phyloP scores from a whole-genome alignment of 2,888 invertebrate genomes.

The Perizoma affinitatum region DNA sequence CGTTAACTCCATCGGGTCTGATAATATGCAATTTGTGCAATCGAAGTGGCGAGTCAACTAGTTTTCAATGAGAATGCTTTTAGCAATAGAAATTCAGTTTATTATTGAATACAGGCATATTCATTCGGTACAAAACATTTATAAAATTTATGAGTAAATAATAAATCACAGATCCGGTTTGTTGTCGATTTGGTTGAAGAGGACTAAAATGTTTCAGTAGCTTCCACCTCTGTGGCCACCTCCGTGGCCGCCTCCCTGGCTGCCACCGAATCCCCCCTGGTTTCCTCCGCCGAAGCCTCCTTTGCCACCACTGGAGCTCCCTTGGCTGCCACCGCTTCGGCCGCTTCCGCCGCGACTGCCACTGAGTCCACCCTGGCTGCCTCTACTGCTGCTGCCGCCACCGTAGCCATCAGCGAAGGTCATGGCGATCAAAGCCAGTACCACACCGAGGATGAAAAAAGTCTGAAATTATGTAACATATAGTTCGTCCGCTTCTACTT shows the following conservation, averaged over 20 bases:
- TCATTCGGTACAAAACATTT: no score
- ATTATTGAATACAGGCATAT: no score
- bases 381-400: constrained; percentile 9
- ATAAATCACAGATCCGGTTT: neutral
- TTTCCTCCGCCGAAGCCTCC: constrained; percentile 39
- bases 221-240: constrained; percentile 16
- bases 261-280: constrained; percentile 40
- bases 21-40: no score
- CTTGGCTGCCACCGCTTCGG: constrained; percentile 31
- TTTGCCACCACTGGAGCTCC: constrained; percentile 35
- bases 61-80: no score
- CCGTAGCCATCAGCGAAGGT: constrained; percentile 43
- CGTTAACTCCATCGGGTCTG: no score
- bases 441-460: constrained; percentile 41
- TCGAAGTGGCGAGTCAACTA: no score
- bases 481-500: no score
- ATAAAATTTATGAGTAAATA: no score
- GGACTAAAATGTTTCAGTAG: neutral
- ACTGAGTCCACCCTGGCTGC: neutral
- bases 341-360: constrained; percentile 9
- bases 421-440: constrained; percentile 42
- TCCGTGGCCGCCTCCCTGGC: constrained; percentile 34
- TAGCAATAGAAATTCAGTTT: no score
- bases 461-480: constrained; percentile 38
- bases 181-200: neutral